Base-by-base conservation (phyloP, 2,797 vertebrate species). In the Cyprinodon diabolis region DNA sequence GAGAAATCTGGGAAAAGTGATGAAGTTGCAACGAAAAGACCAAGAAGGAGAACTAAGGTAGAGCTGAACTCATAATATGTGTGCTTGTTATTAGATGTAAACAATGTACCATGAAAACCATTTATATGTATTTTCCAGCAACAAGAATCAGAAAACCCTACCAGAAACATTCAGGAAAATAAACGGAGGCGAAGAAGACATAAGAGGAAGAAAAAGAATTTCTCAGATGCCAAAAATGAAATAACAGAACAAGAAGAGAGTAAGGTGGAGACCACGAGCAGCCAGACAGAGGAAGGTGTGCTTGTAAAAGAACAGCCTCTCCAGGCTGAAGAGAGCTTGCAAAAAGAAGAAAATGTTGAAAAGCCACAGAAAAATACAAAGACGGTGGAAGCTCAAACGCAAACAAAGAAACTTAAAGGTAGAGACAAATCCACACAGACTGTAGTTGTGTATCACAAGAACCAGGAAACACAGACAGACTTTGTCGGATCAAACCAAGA, bases 401-500 rank as follows among this genome's bases (percentile, higher is more conserved):
- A 90, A 75, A 92, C 76, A 1, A 2, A 0, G 35, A 57, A 13
- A 48, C 12, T 0, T 2, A 14, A 69, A 72, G 3, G 67, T 0
- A 1, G 0, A 19, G 0, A 66, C 8, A 79, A n/a, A 23, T 0
- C 0, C 19, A 91, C 90, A 4, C 94, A 94, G 77, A 94, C 93
- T 2, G 7, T 0, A 3, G 7, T 6, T 11, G 70, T 90, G 14
- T 0, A 0, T 21, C 85, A 76, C n/a, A 80, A 3, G 6, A 6
- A 69, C 72, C 75, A 90, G 79, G 78, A 86, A 47, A 93, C 93
- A 0, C 94, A 94, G 79, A 93, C 91, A 0, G 81, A 80, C 37
- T 19, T 66, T 13, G 4, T 30, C 0, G 37, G 14, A 6, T 1
- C 60, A 9, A 23, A 21, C 4, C 54, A 49, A 21, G 69, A 72